A percentile compares a stretch with the other conserved stretches of the same genome.
These are phyloP conservation scores for Neria commutata DNA, from an alignment of 2,888 invertebrate genomes.

Conservation along the genomic window DNA sequence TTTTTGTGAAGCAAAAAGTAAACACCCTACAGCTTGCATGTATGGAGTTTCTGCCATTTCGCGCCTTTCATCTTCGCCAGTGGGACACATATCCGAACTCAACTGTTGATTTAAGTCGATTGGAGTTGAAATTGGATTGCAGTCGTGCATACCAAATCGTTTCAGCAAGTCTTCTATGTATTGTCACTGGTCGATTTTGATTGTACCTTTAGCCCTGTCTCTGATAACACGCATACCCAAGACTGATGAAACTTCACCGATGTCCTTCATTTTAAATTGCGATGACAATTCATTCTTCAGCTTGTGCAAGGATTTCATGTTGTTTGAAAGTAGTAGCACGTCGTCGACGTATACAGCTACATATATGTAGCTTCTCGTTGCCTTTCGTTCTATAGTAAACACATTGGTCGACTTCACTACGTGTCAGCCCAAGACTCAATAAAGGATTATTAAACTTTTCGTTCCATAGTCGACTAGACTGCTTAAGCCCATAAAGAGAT, in stretches of 20 bases:
- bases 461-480: conserved; percentile 25
- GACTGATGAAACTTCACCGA: conserved; percentile 20
- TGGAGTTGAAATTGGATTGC: conserved; percentile 23
- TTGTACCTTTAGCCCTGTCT: conserved; percentile 12
- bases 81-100: conserved; percentile 25
- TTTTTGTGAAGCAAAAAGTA: too few relatives aligned
- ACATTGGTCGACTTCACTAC: conserved; percentile 19
- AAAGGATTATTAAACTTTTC: conserved; percentile 10
- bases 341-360: conserved; percentile 24
- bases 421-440: conserved; percentile 14
- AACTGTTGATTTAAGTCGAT: conserved; percentile 30
- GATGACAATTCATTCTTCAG: conserved; percentile 17
- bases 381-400: conserved; percentile 18
- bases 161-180: conserved; percentile 14
- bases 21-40: too few relatives aligned
- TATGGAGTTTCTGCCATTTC: conserved; percentile 27
- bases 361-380: conserved; percentile 16
- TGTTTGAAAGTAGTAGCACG: conserved; percentile 24
- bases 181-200: conserved; percentile 25
- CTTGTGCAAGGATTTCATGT: conserved; percentile 5
- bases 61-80: conserved; percentile 21
- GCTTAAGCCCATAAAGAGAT: conserved; percentile 23
- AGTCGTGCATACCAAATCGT: conserved; percentile 25
- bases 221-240: conserved; percentile 16
- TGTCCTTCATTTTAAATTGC: conserved; percentile 25